A percentile compares a stretch with the other conserved stretches of the same genome.
Conservation (phyloP, 1,140 invertebrate genomes). For the Camponotus floridanus region DNA sequence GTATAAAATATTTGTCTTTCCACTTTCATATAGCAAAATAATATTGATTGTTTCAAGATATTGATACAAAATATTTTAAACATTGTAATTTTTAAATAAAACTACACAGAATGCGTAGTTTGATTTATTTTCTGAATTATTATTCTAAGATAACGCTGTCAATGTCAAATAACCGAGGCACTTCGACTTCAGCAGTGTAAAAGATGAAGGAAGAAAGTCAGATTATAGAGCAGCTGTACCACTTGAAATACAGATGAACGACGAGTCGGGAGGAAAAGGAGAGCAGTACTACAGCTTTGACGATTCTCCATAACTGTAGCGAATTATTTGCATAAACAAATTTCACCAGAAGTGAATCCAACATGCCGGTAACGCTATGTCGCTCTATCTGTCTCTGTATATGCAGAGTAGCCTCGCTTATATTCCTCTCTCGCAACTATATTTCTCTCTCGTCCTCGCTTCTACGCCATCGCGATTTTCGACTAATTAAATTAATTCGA, state of each 20-base stretch:
- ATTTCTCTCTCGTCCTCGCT: background rate
- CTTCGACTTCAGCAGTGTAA: background rate
- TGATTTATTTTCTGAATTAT: background rate
- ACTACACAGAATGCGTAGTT: background rate
- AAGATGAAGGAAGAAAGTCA: slow-evolving; percentile 61
- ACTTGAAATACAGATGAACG: slow-evolving; percentile 74
- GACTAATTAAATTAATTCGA: slow-evolving; percentile 71
- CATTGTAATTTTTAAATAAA: background rate
- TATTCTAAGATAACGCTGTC: slow-evolving; percentile 11
- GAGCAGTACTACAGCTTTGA: slow-evolving; percentile 70
- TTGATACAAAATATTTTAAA: background rate
- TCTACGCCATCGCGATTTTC: slow-evolving; percentile 67
- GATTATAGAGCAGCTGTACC: slow-evolving; percentile 69
- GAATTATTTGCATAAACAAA: slow-evolving; percentile 84
- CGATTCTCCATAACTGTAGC: slow-evolving; percentile 74
- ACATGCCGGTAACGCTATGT: slow-evolving; percentile 67
- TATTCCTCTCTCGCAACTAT: slow-evolving; percentile 13
- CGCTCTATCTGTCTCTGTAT: slow-evolving; percentile 65
- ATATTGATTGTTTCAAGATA: background rate
- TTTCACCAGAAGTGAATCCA: slow-evolving; percentile 78
- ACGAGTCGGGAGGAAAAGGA: slow-evolving; percentile 63
- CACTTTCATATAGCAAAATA: background rate
- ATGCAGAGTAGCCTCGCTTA: slow-evolving; percentile 72
- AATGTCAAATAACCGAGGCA: background rate
- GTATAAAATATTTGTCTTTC: slow-evolving; percentile 16